Evolutionary conservation across 1,140 invertebrate genomes (phyloP).

Genomic region (Bombus sibiricus): DNA sequence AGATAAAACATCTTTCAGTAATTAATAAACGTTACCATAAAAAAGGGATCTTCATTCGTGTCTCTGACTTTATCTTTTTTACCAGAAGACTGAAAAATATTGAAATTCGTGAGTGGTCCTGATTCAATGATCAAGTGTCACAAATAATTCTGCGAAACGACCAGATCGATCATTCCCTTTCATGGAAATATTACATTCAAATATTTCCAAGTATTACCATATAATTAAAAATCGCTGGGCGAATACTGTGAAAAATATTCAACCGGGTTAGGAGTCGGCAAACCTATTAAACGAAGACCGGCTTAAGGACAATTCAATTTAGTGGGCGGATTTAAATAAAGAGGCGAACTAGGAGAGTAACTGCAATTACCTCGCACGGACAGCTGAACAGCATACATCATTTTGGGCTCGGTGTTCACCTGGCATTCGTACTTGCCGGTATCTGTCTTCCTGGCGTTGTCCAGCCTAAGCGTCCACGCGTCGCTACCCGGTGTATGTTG

Average conservation of each 20-base stretch:
- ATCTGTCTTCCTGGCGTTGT: slow-evolving; percentile 85
- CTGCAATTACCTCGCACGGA: slow-evolving; percentile 84
- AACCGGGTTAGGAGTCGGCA: background rate
- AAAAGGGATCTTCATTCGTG: background rate
- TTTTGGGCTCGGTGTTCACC: slow-evolving; percentile 91
- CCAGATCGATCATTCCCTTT: background rate
- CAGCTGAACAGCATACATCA: slow-evolving; percentile 87
- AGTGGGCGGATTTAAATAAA: slow-evolving; percentile 32
- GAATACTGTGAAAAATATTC: background rate
- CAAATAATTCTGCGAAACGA: background rate
- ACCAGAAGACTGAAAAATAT: no score
- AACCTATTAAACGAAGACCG: slow-evolving; percentile 31
- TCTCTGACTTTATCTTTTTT: no score
- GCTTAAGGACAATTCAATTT: slow-evolving; percentile 36
- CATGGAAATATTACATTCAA: background rate
- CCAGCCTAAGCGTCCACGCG: slow-evolving; percentile 88
- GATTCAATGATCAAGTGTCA: background rate
- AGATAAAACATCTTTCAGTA: no score
- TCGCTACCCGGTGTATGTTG: slow-evolving; percentile 83
- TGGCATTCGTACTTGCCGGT: slow-evolving; percentile 91
- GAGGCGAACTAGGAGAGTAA: slow-evolving; percentile 18
- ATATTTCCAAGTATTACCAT: background rate
- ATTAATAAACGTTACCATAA: background rate
- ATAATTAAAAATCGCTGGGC: slow-evolving; percentile 2
- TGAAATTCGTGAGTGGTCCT: background rate